phyloP scores from a whole-genome alignment of 1,140 invertebrate genomes.

The Drosophila punjabiensis region DNA sequence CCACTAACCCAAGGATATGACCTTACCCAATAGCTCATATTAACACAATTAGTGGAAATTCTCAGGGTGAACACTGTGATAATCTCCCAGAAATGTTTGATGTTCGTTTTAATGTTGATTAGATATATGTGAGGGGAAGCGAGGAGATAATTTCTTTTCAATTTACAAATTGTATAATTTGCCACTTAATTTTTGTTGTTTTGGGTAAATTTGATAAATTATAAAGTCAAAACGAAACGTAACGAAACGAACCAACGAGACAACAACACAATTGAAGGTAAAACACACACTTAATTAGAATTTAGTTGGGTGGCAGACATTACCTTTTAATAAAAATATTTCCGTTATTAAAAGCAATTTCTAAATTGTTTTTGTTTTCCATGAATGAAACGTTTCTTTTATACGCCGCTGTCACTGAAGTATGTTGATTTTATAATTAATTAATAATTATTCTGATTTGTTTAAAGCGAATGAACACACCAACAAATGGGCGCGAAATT shows the following conservation, averaged over 20 bases:
- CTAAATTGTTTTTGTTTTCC: conserved; percentile 85
- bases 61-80: background rate
- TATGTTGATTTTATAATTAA: conserved; percentile 15
- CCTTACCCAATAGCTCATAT: conserved; percentile 14
- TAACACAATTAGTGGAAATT: conserved; percentile 10
- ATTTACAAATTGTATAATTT: conserved; percentile 32
- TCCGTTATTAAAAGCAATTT: conserved; percentile 85
- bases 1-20: background rate
- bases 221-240: conserved; percentile 18
- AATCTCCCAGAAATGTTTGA: conserved; percentile 19
- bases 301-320: conserved; percentile 52
- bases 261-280: conserved; percentile 34
- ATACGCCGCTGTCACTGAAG: conserved; percentile 32
- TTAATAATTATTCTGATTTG: background rate
- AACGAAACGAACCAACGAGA: conserved; percentile 36
- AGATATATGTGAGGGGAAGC: background rate
- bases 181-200: conserved; percentile 33
- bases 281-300: conserved; percentile 29
- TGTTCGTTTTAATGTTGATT: conserved; percentile 28
- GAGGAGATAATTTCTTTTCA: conserved; percentile 4
- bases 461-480: conserved; percentile 10
- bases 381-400: conserved; percentile 76
- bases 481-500: conserved; percentile 58
- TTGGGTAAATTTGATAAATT: conserved; percentile 6
- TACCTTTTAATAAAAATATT: conserved; percentile 85